These are phyloP conservation scores for Clarias macrocephalus DNA, from an alignment of 2,113 vertebrate genomes.

Conservation along the genomic window DNA sequence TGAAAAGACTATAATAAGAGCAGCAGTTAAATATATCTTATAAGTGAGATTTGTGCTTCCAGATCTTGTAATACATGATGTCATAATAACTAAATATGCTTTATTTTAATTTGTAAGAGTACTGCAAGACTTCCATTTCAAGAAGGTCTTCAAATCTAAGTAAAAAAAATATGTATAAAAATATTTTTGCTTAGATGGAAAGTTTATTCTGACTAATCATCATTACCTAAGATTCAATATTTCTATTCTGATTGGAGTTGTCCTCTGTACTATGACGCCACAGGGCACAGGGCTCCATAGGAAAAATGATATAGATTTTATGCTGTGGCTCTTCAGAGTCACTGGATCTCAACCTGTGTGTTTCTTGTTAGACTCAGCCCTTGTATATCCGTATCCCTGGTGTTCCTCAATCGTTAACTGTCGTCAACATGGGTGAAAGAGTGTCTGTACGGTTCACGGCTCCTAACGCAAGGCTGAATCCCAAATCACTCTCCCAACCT, in stretches of 20 bases:
- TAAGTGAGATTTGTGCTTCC: background rate
- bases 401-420: no score
- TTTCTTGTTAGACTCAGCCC: background rate
- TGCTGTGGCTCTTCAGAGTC: background rate
- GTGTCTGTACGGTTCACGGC: no score
- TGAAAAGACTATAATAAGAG: background rate
- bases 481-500: no score
- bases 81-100: background rate
- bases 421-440: no score
- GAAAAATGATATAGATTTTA: background rate
- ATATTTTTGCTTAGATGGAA: background rate
- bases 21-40: background rate
- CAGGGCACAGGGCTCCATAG: background rate
- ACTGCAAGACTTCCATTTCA: background rate
- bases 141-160: background rate
- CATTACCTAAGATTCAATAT: background rate
- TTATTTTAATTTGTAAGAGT: background rate
- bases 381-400: no score
- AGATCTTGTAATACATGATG: background rate
- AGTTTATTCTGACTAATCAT: background rate
- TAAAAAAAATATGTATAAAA: background rate
- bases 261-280: background rate
- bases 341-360: background rate
- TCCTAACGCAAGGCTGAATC: no score
- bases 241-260: background rate